Evolutionary conservation across 2,113 vertebrate species (phyloP), one percentile per base, ranked within the genome.

Genomic region (Romanogobio albipinnatus): DNA sequence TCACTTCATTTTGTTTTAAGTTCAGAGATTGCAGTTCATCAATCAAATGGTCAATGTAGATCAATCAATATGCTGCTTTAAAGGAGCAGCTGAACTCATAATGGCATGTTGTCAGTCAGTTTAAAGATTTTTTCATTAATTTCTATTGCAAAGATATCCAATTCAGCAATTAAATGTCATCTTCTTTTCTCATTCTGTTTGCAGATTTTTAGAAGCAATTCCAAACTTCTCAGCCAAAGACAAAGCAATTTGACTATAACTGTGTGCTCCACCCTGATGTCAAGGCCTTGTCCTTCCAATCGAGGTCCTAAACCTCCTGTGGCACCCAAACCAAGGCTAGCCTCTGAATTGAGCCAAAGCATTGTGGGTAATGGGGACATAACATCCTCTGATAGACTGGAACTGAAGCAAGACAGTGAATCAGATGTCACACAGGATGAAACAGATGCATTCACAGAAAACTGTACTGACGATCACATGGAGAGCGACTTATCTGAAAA

Each of bases 241-340:
- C 89, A 92, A 24, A 91, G 93, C 91, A 94, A 94, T 66, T 92
- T 96, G 86, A 91, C 94, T 56, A 95, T 97, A 90, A 96, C 92
- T 91, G 95, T 96, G 89, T 93, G 96, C 85, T 93, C 96, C 43
- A 97, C 94, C 26, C 93, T 96, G 90, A 95, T 95, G 92, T 93
- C 96, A 90, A 95, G 91, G 83, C 91, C 95, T 45, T 94, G 93
- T 90, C 93, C 92, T 85, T 91, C 93, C 89, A 91, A 94, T 36
- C 93, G 94, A 91, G 96, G 96, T 76, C 94, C 95, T 11, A 98
- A 98, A 88, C 98, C 97, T 92, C 96, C 96, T 62, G 95, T 97
- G 0, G 96, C 97, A 83, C 97, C 97, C 0, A 99, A 98, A 89
- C 97, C 98, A 86, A 95, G 93, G 87, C 89, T 96, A 78, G 90